A percentile compares a stretch with the other conserved stretches of the same genome.
Evolutionary conservation across 2,797 vertebrate species (phyloP).

Genomic region (Spheniscus humboldti): DNA sequence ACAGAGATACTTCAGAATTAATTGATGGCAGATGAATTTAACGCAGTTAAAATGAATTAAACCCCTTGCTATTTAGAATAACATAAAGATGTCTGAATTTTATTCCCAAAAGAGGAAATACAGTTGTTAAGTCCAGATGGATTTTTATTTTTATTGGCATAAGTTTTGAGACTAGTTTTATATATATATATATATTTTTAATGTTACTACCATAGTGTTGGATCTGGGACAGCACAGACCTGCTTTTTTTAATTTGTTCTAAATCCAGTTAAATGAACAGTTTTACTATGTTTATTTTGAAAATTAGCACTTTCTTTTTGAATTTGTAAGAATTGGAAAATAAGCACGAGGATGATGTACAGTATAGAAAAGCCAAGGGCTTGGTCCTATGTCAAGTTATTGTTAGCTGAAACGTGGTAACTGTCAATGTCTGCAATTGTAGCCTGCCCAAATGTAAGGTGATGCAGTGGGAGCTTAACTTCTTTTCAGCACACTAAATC

Average conservation of each 20-base stretch:
- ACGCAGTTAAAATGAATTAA: slow-evolving; percentile 42
- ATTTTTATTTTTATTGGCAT: slow-evolving; percentile 56
- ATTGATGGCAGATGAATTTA: slow-evolving; percentile 37
- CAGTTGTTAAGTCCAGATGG: slow-evolving; percentile 57
- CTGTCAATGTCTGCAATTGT: not conserved
- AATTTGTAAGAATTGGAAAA: not conserved
- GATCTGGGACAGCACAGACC: not conserved
- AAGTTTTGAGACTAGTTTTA: slow-evolving; percentile 7
- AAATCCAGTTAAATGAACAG: not conserved
- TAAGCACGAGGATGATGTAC: not conserved
- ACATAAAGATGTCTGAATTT: slow-evolving; percentile 36
- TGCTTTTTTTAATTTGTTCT: not conserved
- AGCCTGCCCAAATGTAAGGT: not conserved
- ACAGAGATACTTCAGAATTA: slow-evolving; percentile 4
- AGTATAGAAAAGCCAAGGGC: not conserved
- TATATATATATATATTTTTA: not conserved
- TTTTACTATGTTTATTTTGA: not conserved
- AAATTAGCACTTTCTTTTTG: not conserved
- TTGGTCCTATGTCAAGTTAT: not conserved
- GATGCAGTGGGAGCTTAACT: not conserved
- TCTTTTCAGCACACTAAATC: not conserved
- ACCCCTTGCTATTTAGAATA: slow-evolving; percentile 24
- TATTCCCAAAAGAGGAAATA: slow-evolving; percentile 58
- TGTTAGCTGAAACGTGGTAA: not conserved
- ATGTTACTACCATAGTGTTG: not conserved